Percentiles rank a stretch among this genome's conserved stretches.
These are phyloP conservation scores for Macrosiphum euphorbiae DNA, from an alignment of 2,888 invertebrate genomes.

Conservation along the genomic window DNA sequence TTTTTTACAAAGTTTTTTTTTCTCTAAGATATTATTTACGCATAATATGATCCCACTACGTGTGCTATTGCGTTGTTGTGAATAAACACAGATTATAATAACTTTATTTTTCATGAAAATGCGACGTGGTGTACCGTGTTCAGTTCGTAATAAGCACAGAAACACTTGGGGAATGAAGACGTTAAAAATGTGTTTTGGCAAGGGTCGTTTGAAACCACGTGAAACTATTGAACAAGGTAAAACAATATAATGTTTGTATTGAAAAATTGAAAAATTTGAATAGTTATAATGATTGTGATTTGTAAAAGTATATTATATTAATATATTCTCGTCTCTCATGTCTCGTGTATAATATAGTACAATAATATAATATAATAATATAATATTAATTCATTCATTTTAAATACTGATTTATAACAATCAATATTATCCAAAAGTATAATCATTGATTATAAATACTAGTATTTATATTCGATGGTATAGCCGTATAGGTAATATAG, in stretches of 20 bases:
- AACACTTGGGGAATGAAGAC: conserved; percentile 52
- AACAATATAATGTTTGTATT: neutral
- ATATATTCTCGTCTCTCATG: neutral
- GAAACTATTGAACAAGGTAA: conserved; percentile 54
- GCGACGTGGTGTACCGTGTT: neutral
- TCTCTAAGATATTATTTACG: conserved; percentile 6
- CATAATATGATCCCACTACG: neutral
- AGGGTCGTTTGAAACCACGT: conserved; percentile 6
- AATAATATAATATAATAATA: neutral
- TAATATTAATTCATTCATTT: neutral
- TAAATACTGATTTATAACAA: neutral
- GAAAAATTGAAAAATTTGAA: neutral
- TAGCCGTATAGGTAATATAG: too few species aligned
- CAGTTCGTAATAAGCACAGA: conserved; percentile 12
- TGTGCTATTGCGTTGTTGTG: neutral
- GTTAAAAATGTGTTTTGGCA: conserved; percentile 62
- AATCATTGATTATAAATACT: too few species aligned
- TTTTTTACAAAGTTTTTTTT: conserved; percentile 29
- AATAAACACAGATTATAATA: neutral
- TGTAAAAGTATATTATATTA: neutral
- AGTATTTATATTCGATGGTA: too few species aligned
- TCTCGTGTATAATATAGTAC: neutral
- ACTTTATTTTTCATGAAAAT: conserved; percentile 10
- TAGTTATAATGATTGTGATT: neutral
- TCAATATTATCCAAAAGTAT: neutral